Conservation (phyloP, 2,888 invertebrate genomes). For the Synergus gifuensis region DNA sequence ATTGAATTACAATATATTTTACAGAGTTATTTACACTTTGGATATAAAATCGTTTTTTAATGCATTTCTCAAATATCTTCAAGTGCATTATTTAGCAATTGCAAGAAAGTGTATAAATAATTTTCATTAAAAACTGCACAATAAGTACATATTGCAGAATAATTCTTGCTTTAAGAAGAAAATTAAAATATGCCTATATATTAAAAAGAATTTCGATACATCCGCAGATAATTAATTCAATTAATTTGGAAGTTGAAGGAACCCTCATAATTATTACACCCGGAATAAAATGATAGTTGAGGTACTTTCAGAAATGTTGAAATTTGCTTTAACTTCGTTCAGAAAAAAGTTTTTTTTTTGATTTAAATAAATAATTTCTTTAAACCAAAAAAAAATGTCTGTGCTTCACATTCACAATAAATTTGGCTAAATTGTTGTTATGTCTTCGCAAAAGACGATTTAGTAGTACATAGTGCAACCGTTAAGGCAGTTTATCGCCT, state of each 20-base stretch:
- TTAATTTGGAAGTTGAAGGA: not conserved
- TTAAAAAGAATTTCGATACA: not conserved
- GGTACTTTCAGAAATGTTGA: not conserved
- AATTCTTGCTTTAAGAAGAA: not conserved
- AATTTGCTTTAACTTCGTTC: not conserved
- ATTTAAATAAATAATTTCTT: not conserved
- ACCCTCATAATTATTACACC: not conserved
- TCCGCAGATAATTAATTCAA: not conserved
- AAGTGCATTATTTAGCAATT: not conserved
- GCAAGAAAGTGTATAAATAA: not conserved
- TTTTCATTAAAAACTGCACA: not conserved
- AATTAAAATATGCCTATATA: not conserved
- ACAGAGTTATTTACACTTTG: not conserved
- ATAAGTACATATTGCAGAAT: not conserved
- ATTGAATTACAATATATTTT: not conserved
- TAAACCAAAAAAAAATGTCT: not conserved
- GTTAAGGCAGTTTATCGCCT: constrained; percentile 46
- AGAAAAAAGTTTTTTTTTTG: not conserved
- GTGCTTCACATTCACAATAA: not conserved
- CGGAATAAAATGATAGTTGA: not conserved
- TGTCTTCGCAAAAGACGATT: constrained; percentile 44
- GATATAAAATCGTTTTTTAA: not conserved
- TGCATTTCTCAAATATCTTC: not conserved
- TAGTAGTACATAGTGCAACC: constrained; percentile 30
- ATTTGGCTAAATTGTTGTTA: constrained; percentile 25